Percentiles rank a stretch among this genome's conserved stretches.
Evolutionary conservation across 1,140 invertebrate genomes (phyloP).

Genomic region (Argopecten irradians): DNA sequence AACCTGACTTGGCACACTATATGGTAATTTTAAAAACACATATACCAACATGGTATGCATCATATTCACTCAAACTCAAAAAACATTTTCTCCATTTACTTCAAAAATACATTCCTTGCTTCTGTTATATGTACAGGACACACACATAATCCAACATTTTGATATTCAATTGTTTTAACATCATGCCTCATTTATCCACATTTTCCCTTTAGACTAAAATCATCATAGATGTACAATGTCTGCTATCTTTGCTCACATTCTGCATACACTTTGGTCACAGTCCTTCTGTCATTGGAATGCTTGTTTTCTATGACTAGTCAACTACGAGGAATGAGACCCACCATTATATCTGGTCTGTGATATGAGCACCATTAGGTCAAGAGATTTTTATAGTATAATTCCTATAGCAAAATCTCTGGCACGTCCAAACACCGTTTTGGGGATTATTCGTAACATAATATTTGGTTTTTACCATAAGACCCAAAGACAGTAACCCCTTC

Average conservation of each 20-base stretch:
- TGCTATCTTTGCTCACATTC: neutral
- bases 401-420: no score
- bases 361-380: neutral
- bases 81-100: neutral
- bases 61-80: neutral
- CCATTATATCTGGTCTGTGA: neutral
- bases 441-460: neutral
- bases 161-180: neutral
- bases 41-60: neutral
- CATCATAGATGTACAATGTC: neutral
- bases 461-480: neutral
- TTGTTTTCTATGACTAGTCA: neutral
- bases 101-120: neutral
- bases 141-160: neutral
- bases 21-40: neutral
- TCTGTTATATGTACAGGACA: neutral
- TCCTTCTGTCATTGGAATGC: neutral
- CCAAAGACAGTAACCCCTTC: no score
- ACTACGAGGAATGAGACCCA: neutral
- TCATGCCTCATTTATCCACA: neutral
- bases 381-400: no score
- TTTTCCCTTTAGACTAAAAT: neutral
- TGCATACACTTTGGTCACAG: neutral
- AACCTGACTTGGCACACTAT: neutral
- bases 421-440: no score